Evolutionary conservation across 2,113 vertebrate species (phyloP).

Genomic region (Cyrtonyx montezumae): DNA sequence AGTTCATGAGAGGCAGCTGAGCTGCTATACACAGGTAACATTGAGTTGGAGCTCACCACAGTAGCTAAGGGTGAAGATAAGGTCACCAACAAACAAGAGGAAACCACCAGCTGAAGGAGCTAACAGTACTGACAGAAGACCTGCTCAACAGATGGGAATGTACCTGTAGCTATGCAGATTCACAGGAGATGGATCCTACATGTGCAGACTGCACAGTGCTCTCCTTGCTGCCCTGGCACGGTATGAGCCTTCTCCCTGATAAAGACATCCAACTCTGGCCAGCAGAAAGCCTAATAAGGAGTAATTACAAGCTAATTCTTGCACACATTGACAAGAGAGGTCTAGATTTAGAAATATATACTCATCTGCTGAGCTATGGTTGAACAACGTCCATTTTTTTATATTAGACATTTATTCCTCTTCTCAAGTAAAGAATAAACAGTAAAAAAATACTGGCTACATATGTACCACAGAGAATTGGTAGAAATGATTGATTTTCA

Average conservation of each 20-base stretch:
- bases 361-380: not conserved
- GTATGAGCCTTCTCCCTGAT: not conserved
- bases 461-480: not conserved
- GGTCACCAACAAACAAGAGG: not conserved
- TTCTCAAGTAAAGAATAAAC: not conserved
- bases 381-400: not conserved
- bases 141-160: not conserved
- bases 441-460: not conserved
- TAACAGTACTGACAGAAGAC: not conserved
- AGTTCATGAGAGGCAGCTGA: not conserved
- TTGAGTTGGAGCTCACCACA: not conserved
- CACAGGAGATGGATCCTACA: not conserved
- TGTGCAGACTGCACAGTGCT: not conserved
- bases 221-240: not conserved
- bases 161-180: not conserved
- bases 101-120: not conserved
- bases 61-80: not conserved
- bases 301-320: not conserved
- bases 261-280: not conserved
- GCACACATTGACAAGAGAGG: not conserved
- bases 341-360: not conserved
- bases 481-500: not conserved
- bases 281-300: not conserved
- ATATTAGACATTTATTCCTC: not conserved
- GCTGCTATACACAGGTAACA: not conserved